These are phyloP conservation scores for Carettochelys insculpta DNA, from an alignment of 2,113 vertebrate genomes.

Conservation along the genomic window DNA sequence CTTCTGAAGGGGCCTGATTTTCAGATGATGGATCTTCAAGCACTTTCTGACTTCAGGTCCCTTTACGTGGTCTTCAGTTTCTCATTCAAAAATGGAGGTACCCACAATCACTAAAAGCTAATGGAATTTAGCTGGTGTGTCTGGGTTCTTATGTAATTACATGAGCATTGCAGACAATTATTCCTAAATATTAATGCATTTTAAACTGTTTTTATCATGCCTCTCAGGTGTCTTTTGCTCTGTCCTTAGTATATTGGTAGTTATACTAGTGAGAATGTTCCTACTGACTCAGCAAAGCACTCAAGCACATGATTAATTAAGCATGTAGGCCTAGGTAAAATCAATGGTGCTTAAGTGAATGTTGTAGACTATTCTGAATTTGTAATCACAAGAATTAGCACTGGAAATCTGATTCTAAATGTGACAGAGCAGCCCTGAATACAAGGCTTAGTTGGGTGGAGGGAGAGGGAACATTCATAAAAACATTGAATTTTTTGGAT, in stretches of 20 bases:
- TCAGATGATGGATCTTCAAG: background rate
- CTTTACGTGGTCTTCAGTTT: background rate
- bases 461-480: accelerated
- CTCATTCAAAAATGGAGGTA: background rate
- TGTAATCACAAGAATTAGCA: background rate
- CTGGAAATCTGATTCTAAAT: background rate
- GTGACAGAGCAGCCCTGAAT: background rate
- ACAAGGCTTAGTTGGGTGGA: background rate
- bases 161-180: background rate
- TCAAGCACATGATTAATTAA: conserved; percentile 15
- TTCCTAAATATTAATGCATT: background rate
- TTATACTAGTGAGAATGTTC: conserved; percentile 62
- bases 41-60: background rate
- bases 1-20: background rate
- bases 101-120: background rate
- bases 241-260: background rate
- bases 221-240: background rate
- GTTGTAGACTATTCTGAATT: background rate
- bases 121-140: background rate
- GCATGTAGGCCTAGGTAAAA: background rate
- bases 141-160: background rate
- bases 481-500: background rate
- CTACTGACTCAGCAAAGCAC: background rate
- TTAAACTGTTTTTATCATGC: background rate
- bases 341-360: background rate